Conservation (phyloP, 2,797 vertebrate species). For the Varecia variegata region DNA sequence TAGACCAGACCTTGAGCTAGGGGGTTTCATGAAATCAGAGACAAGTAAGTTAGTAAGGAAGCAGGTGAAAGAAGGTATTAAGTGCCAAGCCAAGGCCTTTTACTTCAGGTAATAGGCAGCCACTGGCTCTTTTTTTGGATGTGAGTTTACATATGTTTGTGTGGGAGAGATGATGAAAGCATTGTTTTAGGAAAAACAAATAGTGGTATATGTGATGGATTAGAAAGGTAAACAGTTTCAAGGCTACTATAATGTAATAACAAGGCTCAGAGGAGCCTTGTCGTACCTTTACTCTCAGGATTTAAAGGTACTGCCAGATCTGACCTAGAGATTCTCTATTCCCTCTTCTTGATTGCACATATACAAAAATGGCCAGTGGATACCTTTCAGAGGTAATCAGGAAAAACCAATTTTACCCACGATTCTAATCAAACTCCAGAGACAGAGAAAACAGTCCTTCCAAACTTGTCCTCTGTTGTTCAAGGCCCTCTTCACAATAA, state of each 20-base stretch:
- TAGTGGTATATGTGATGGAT: neutral
- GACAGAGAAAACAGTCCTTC: neutral
- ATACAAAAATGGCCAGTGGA: neutral
- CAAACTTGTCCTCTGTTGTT: neutral
- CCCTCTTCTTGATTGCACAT: neutral
- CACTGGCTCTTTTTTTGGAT: neutral
- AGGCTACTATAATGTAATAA: neutral
- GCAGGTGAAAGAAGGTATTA: neutral
- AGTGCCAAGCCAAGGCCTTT: neutral
- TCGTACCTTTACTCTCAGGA: neutral
- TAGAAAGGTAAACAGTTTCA: neutral
- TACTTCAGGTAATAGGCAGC: neutral
- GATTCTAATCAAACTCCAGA: neutral
- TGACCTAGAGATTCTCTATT: neutral
- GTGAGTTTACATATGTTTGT: neutral
- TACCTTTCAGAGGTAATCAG: neutral
- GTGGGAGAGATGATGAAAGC: neutral
- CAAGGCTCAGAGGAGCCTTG: neutral
- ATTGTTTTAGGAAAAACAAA: neutral
- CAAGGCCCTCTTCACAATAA: neutral
- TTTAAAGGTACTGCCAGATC: neutral
- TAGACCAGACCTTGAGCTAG: neutral
- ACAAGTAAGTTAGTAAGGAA: neutral
- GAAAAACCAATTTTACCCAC: neutral
- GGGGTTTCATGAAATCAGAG: neutral